Base-by-base conservation (phyloP, 2,797 vertebrate species). In the Danionella dracula region DNA sequence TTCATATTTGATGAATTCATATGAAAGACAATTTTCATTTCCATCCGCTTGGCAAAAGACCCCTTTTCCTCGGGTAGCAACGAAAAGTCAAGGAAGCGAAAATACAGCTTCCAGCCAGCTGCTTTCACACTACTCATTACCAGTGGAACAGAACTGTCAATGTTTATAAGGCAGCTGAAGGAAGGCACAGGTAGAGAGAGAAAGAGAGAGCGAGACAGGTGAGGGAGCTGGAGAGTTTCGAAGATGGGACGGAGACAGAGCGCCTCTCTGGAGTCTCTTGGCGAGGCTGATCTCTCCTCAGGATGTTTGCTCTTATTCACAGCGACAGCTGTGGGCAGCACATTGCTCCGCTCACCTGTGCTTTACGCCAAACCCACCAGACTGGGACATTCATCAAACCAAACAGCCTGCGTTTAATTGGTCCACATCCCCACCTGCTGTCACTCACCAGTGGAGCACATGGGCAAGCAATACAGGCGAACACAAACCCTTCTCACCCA, bases 391-490 rank as follows among this genome's bases (percentile, higher is more conserved):
- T 88, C 82, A 87, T 90, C 87, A 87, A 87, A 81, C 82, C 83
- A 85, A 88, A 83, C 83, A 86, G 83, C 80, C 78, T 73, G 73
- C 75, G 77, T 88, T 81, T 90, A 89, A 90, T 90, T 90, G 88
- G 89, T 82, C 83, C 73, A 79, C 83, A 84, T 87, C 82, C 78
- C 82, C 81, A 85, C 82, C 83, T 86, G 85, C 87, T 90, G 89
- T 89, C 90, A 90, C 82, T 91, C 87, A 88, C 82, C 76, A 79
- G 80, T 78, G 82, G 80, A 78, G 78, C 80, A 56, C 60, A 45
- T 51, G 41, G 41, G 71, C 56, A 70, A 78, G 74, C 80, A 81
- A 87, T 82, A 87, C 84, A 86, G 82, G 72, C 74, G 71, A 62
- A 81, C 79, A 79, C 77, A 83, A 70, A 73, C 46, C 73, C 74